Base-by-base conservation (phyloP, 2,888 invertebrate species). In the Microchrysa polita region DNA sequence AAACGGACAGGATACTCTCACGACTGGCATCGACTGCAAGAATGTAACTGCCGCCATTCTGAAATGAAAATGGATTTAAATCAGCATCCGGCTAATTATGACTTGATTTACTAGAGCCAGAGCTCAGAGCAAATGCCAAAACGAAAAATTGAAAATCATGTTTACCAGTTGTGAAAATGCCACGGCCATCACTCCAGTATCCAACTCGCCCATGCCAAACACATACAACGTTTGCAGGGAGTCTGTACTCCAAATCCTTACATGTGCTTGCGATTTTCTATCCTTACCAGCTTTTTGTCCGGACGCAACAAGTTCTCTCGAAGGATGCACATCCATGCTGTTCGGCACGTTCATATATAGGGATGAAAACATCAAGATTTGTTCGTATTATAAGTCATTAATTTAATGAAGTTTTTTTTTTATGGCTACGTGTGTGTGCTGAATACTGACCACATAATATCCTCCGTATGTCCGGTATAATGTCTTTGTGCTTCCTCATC, bases 31-130 rank as follows among this genome's bases (percentile, higher is more conserved):
- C 96, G 40, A 96, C 93, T 0, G 94, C 95, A 78, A 96, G 83
- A 59, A 97, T 93, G 83, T 95, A 95, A 81, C 93, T 94, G 16
- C 96, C 96, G 1, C 94, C 93, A 80, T 95, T 95, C 95, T 96
- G 44, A 2, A 73, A 59, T 22, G 61, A 61, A 16, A 44, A 16
- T n/a, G 42, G 44, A 10, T 42, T 61, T 61, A 16, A 61, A 42
- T 61, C 4, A n/a, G 40, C 10, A 48, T n/a, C 12, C 48, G 48
- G 16, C 5, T 48, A 48, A 48, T 48, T 48, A 48, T 12, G 16
- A 48, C 16, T 48, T 4, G 16, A 48, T 48, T 48, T 7, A n/a
- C 12, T 7, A 42, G 7, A 48, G 48, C 14, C 2, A n/a, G 16
- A 48, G 16, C 12, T 48, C 14, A n/a, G 16, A 48, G 48, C 16